phyloP scores from a whole-genome alignment of 2,113 vertebrate species.

The Notarius quadriscutis region DNA sequence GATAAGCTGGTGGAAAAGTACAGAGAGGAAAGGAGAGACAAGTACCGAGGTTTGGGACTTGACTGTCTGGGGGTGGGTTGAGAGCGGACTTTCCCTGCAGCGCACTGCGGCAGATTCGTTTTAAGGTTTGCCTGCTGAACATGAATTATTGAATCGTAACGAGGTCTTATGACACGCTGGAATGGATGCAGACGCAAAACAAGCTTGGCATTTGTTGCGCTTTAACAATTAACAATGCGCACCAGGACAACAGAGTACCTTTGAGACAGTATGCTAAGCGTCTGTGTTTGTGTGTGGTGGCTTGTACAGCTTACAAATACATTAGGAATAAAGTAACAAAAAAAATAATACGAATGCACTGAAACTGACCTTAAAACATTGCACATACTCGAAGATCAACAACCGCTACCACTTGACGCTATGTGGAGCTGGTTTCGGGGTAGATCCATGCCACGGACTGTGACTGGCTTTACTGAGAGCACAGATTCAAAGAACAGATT shows the following conservation, averaged over 20 bases:
- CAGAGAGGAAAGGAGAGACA: not conserved
- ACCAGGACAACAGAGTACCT: not conserved
- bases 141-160: slow-evolving; percentile 18
- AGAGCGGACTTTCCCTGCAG: slow-evolving; percentile 29
- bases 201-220: slow-evolving; percentile 7
- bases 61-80: not conserved
- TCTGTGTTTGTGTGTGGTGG: slow-evolving; percentile 3
- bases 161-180: not conserved
- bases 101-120: not conserved
- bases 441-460: not conserved
- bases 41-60: not conserved
- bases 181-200: not conserved
- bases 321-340: not conserved
- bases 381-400: not conserved
- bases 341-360: not conserved
- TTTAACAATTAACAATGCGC: not conserved
- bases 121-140: not conserved
- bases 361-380: not conserved
- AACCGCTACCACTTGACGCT: not conserved
- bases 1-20: slow-evolving; percentile 32
- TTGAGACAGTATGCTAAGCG: not conserved
- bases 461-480: not conserved
- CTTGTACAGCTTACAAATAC: not conserved
- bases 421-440: not conserved
- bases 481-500: slow-evolving; percentile 25